Evolutionary conservation across 64 coral and sea anemone genomes (phyloP), one percentile per base, ranked within the genome.

Genomic region (Platygyra sinensis): DNA sequence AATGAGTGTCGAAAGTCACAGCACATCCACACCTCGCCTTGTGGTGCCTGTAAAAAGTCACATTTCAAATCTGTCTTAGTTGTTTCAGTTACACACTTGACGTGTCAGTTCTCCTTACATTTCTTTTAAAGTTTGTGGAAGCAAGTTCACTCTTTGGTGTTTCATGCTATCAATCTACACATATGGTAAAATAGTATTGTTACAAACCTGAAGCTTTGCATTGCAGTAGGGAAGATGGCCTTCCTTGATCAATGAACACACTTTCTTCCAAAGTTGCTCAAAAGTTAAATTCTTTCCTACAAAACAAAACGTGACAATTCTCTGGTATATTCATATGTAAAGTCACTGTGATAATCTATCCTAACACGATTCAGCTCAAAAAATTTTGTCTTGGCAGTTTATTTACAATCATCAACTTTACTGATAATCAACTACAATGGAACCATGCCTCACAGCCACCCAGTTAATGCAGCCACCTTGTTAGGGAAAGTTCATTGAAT

Each of bases 221-320:
- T 96, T 96, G 75, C 73, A 82, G 20, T 92, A 52, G 71, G 90
- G 84, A 85, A 96, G 94, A 16, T 80, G 63, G 25, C 86, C 86
- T 52, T 57, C 55, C 73, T 78, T 80, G 39, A 96, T 89, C 60
- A 65, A 79, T 50, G 74, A 73, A 30, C 86, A 80, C 24, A 96
- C 78, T 57, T 86, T 82, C 54, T 80, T 89, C 94, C 94, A 96
- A 75, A 76, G 60, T 22, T 77, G 74, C 20, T 89, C 60, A 17
- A 83, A 25, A 67, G 72, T 89, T 65, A 83, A 76, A 11, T 52
- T 63, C 64, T 62, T 74, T 54, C 71, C 91, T 93, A 42, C 76
- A 74, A 46, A 25, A 30, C 42, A 30, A 67, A 62, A 72, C 30
- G 30, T 10, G 65, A 74, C 84, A 86, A 18, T 25, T 22, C 83